Base-by-base conservation (phyloP, 2,888 invertebrate species). In the Trachelus troglodyta region DNA sequence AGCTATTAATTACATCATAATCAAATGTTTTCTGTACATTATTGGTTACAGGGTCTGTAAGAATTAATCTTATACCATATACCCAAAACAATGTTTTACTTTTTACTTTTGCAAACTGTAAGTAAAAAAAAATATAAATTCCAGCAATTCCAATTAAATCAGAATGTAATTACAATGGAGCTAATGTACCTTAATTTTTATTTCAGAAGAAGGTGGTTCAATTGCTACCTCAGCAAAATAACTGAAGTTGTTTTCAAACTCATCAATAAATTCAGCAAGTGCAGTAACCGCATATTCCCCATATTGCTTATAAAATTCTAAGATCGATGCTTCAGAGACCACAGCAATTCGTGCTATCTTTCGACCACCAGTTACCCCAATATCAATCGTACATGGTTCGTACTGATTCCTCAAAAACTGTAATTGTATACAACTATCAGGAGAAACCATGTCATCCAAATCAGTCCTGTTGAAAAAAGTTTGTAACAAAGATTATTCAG, bases 271-370 rank as follows among this genome's bases (percentile, higher is more conserved):
- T 37, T 91, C 90, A 6, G 92, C 90, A 78, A 88, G 88, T 68
- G 84, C 81, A 30, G 92, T 93, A 12, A 85, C 87, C 3, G 91
- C 85, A 81, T 92, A 93, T 85, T 92, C 92, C 69, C 91, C 92
- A 77, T 83, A 89, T 80, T 91, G 89, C 77, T 92, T 92, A 81
- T 91, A 92, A 79, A 92, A 86, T 85, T 93, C 92, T 77, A 93
- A 82, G n/a, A 92, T 88, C 15, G 90, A 89, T 12, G 92, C 92
- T 86, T 92, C 92, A 4, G 92, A 92, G 69, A 92, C 91, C 71
- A 92, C 79, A 34, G 89, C 89, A 15, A 92, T 87, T 33, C 88
- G 87, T 12, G 87, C 85, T 75, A 92, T 91, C 81, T 82, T 89
- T 74, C 90, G 87, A 75, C 82, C 82, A 76, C 89, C 88, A 35